phyloP scores from a whole-genome alignment of 2,888 invertebrate genomes.

The Helobdella robusta region DNA sequence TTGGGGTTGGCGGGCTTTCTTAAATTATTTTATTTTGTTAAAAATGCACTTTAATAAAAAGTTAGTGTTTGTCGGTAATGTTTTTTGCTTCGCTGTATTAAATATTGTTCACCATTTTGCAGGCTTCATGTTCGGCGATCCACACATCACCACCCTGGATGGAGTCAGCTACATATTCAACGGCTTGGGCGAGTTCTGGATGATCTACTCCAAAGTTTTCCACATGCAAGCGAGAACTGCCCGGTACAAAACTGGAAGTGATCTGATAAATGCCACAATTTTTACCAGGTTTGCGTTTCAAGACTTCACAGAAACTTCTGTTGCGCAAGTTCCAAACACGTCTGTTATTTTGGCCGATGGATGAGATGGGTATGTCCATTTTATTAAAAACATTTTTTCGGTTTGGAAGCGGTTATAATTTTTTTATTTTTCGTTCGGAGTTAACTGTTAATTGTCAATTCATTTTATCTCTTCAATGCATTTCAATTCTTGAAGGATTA shows the following conservation, averaged over 20 bases:
- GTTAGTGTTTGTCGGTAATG: not conserved
- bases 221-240: slow-evolving; percentile 18
- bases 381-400: not conserved
- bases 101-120: not conserved
- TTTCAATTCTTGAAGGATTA: too few species aligned
- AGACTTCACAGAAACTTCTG: not conserved
- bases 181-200: slow-evolving; percentile 28
- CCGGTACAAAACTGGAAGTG: not conserved
- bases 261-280: slow-evolving; percentile 13
- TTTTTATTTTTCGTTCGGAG: too few species aligned
- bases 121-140: slow-evolving; percentile 27
- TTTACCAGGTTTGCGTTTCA: slow-evolving; percentile 19
- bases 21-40: not conserved
- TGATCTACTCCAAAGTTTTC: not conserved
- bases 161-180: slow-evolving; percentile 27
- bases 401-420: not conserved
- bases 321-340: slow-evolving; percentile 8
- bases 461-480: too few species aligned
- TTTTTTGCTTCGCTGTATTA: not conserved
- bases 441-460: too few species aligned
- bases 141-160: slow-evolving; percentile 26
- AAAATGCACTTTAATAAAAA: not conserved
- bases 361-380: not conserved
- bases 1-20: slow-evolving; percentile 13
- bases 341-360: slow-evolving; percentile 2